These are phyloP conservation scores for Drosophila ficusphila DNA, from an alignment of 1,140 invertebrate genomes.

Conservation along the genomic window DNA sequence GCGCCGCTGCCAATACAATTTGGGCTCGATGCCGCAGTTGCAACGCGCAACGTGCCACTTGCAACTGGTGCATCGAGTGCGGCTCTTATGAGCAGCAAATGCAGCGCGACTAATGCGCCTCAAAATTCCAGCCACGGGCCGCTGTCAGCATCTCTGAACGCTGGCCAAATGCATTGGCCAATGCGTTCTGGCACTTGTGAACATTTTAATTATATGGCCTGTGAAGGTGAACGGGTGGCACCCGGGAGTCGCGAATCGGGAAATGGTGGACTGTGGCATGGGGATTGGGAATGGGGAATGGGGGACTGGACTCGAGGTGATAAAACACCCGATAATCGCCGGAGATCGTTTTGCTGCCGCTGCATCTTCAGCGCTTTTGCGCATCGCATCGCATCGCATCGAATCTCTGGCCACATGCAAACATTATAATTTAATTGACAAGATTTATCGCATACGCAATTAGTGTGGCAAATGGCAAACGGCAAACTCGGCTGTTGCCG, in stretches of 20 bases:
- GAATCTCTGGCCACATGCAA: conserved; percentile 62
- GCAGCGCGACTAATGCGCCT: conserved; percentile 80
- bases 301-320: conserved; percentile 56
- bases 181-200: conserved; percentile 80
- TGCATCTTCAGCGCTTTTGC: conserved; percentile 74
- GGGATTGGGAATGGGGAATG: background rate
- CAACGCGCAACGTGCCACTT: conserved; percentile 21
- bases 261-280: no score
- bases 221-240: conserved; percentile 1
- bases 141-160: conserved; percentile 65
- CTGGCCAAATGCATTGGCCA: conserved; percentile 32
- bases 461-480: conserved; percentile 75
- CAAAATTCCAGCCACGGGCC: conserved; percentile 67
- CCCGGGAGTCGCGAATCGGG: no score
- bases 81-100: conserved; percentile 77
- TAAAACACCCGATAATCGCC: conserved; percentile 83
- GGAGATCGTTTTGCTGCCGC: conserved; percentile 75
- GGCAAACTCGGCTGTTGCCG: conserved; percentile 28
- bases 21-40: conserved; percentile 18
- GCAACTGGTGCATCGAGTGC: conserved; percentile 60
- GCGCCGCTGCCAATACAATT: conserved; percentile 52
- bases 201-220: conserved; percentile 77
- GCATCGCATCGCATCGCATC: conserved; percentile 53
- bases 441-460: conserved; percentile 84
- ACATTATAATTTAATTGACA: conserved; percentile 84